phyloP scores from a whole-genome alignment of 2,113 vertebrate genomes.

The Solea solea region DNA sequence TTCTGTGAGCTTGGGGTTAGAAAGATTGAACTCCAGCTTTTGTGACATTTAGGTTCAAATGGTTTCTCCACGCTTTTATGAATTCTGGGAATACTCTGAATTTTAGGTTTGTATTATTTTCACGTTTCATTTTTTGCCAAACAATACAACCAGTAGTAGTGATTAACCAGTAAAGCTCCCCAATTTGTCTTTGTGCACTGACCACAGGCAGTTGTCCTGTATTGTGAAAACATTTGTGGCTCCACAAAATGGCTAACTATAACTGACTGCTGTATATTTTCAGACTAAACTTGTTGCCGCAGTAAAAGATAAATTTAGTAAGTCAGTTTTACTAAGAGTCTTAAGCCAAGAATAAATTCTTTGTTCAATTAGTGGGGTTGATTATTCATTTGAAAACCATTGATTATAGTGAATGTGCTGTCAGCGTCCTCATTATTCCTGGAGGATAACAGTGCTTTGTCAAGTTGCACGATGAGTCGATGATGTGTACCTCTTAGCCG shows the following conservation, averaged over 20 bases:
- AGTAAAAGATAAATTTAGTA: constrained; percentile 27
- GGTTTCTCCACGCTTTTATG: neutral
- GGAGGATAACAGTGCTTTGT: constrained; percentile 75
- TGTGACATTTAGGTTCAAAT: neutral
- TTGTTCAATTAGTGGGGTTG: constrained; percentile 75
- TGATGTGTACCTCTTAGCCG: constrained; percentile 81
- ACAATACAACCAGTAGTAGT: too few species aligned
- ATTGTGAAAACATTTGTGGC: neutral
- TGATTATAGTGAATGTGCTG: constrained; percentile 73
- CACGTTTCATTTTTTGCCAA: neutral
- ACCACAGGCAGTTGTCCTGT: neutral
- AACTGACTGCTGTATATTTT: constrained; percentile 7
- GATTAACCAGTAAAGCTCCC: neutral
- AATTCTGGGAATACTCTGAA: neutral
- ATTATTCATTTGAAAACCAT: constrained; percentile 75
- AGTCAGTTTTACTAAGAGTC: constrained; percentile 22
- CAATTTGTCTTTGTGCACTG: neutral
- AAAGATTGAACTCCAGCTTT: neutral
- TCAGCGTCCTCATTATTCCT: constrained; percentile 76
- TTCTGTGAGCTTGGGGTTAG: constrained; percentile 4
- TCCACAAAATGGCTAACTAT: neutral
- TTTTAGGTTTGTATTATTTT: neutral
- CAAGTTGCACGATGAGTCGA: constrained; percentile 72
- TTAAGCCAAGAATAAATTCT: constrained; percentile 56
- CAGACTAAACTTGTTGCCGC: neutral